Base-by-base conservation (phyloP, 1,140 invertebrate species). In the Meloidogyne floridensis region DNA sequence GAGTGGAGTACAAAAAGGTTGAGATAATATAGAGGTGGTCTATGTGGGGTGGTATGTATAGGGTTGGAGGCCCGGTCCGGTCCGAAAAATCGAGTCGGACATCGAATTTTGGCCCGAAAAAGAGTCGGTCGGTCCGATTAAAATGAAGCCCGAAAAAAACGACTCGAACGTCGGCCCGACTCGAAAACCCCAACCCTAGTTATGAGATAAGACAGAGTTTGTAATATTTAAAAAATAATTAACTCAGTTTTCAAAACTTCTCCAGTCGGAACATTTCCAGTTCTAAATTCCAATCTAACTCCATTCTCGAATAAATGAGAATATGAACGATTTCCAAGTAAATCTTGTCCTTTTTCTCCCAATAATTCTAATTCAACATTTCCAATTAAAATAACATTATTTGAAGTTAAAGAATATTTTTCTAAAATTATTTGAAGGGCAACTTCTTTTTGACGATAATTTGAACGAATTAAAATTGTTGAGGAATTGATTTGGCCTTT, bases 381-480 rank as follows among this genome's bases (percentile, higher is more conserved):
- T 10, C 78, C 77, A 53, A 81, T 54, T 10, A 83, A 18, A n/a
- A 32, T 43, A 59, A 77, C 8, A 32, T 74, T 77, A 15, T n/a
- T 81, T 15, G n/a, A 51, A 69, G 47, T 74, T 20, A 32, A 47
- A 2, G 69, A 59, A 15, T 81, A 51, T 18, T 74, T 65, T 65
- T 65, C 32, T 6, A 82, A 70, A 32, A 82, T 8, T 74, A 82
- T 74, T 83, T 82, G 18, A 15, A 84, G 56, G 15, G 59, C 81
- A n/a, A 84, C 83, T 47, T 84, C 77, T 32, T 11, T 20, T 65
- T 84, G 83, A 32, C 65, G 20, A 42, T 84, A 84, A 71, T 84
- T 84, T 2, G 83, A 84, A 51, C 83, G 83, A 54, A 84, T 72
- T 13, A 85, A 20, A 54, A 83, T 71, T n/a, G 84, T 65, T 13